Percentiles rank a stretch among this genome's conserved stretches.
These are phyloP conservation scores for Eupsilia transversa DNA, from an alignment of 2,888 invertebrate genomes.

Conservation along the genomic window DNA sequence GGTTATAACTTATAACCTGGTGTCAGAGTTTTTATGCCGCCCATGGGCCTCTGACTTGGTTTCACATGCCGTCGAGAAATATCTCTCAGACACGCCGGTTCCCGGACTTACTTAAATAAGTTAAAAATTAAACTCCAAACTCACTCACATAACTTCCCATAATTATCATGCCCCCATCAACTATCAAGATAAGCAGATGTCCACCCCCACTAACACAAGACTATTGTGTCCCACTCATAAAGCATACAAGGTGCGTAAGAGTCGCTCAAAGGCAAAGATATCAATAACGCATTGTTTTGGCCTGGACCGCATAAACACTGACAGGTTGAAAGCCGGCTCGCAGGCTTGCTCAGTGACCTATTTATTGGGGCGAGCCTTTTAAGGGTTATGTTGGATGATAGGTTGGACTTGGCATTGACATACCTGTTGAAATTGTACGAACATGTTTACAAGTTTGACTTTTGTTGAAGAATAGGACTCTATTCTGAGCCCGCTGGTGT, in stretches of 20 bases:
- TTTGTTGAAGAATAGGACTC: not conserved
- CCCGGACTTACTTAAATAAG: too few species aligned
- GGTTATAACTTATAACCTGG: too few species aligned
- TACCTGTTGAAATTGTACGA: not conserved
- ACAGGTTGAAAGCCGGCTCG: conserved; percentile 45
- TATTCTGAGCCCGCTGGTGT: not conserved
- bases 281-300: conserved; percentile 51
- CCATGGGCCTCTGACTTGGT: too few species aligned
- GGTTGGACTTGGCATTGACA: conserved; percentile 25
- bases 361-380: conserved; percentile 35
- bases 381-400: conserved; percentile 26
- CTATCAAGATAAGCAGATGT: conserved; percentile 45
- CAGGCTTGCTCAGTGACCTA: conserved; percentile 47
- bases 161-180: conserved; percentile 3
- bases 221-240: conserved; percentile 33
- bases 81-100: too few species aligned
- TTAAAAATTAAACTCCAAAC: not conserved
- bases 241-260: conserved; percentile 54
- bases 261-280: conserved; percentile 42
- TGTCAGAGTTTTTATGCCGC: too few species aligned
- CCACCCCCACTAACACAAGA: conserved; percentile 9
- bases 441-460: conserved; percentile 15
- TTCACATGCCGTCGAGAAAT: too few species aligned
- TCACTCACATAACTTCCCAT: not conserved
- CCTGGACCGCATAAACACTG: conserved; percentile 11